phyloP scores from a whole-genome alignment of 1,140 invertebrate species.

The Radopholus similis region DNA sequence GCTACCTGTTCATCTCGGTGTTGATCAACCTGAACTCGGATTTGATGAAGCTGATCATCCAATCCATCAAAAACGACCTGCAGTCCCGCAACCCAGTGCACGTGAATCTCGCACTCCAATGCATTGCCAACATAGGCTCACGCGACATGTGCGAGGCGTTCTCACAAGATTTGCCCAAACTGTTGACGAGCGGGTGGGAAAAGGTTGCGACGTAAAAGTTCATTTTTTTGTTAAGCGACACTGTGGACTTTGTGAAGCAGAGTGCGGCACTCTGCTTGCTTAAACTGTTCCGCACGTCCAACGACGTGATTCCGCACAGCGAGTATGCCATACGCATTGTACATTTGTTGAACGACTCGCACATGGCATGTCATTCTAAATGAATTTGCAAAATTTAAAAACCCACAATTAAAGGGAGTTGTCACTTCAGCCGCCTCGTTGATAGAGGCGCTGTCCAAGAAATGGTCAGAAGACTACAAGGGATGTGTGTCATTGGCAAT shows the following conservation, averaged over 20 bases:
- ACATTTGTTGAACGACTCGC: constrained; percentile 96
- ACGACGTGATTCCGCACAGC: constrained; percentile 86
- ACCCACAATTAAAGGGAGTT: constrained; percentile 64
- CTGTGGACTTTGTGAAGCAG: constrained; percentile 99
- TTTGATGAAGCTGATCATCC: constrained; percentile 96
- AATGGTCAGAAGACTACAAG: constrained; percentile 98
- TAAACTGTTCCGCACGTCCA: constrained; percentile 83
- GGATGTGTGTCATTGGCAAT: constrained; percentile 96
- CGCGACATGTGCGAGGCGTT: constrained; percentile 99
- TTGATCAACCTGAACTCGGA: constrained; percentile 98
- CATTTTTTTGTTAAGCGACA: constrained; percentile 71
- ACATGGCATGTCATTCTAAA: constrained; percentile 69
- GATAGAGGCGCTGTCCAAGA: constrained; percentile 95
- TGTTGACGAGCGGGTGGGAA: constrained; percentile 86
- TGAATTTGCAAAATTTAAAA: not conserved
- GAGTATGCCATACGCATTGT: constrained; percentile 99
- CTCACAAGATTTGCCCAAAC: constrained; percentile 91
- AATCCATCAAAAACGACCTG: constrained; percentile 98
- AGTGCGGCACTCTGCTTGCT: constrained; percentile 93
- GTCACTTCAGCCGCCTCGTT: constrained; percentile 95
- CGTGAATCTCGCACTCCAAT: constrained; percentile 97
- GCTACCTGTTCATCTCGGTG: constrained; percentile 98
- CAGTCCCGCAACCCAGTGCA: constrained; percentile 93
- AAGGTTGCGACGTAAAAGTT: constrained; percentile 11
- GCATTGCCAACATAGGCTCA: constrained; percentile 98